These are phyloP conservation scores for Drosophila asahinai DNA, from an alignment of 1,140 invertebrate genomes.

Conservation along the genomic window DNA sequence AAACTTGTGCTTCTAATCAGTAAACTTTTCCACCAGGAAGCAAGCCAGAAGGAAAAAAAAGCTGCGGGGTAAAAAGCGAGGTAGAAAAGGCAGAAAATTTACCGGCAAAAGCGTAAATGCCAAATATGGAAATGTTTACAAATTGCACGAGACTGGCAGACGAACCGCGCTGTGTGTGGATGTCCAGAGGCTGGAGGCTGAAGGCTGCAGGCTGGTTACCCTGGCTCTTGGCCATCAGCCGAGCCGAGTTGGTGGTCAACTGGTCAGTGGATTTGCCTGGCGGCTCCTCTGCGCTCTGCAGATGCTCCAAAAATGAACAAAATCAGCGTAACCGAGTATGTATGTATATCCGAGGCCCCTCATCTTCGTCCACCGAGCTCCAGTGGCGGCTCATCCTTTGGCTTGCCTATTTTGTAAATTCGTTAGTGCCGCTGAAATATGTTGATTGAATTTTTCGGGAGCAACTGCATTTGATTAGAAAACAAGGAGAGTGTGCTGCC, in stretches of 20 bases:
- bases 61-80: conserved; percentile 44
- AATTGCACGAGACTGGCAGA: conserved; percentile 71
- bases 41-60: conserved; percentile 8
- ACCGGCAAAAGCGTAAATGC: conserved; percentile 57
- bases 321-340: conserved; percentile 57
- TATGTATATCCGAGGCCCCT: conserved; percentile 1
- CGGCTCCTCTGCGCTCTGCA: conserved; percentile 13
- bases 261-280: conserved; percentile 75
- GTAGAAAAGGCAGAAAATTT: conserved; percentile 42
- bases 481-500: conserved; percentile 47
- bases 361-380: conserved; percentile 36
- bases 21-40: conserved; percentile 48
- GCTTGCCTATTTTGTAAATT: conserved; percentile 84
- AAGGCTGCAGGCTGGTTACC: conserved; percentile 22
- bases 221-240: conserved; percentile 33
- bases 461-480: conserved; percentile 83
- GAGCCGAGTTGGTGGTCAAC: conserved; percentile 46
- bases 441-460: conserved; percentile 84
- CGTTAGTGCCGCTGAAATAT: conserved; percentile 85
- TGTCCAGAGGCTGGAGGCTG: conserved; percentile 2
- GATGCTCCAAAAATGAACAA: conserved; percentile 77
- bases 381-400: conserved; percentile 77
- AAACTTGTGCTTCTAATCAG: conserved; percentile 53
- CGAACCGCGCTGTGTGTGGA: conserved; percentile 25
- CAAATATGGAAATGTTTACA: conserved; percentile 84